These are phyloP conservation scores for Hippocampus mohnikei DNA, from an alignment of 2,113 vertebrate species.

Conservation along the genomic window DNA sequence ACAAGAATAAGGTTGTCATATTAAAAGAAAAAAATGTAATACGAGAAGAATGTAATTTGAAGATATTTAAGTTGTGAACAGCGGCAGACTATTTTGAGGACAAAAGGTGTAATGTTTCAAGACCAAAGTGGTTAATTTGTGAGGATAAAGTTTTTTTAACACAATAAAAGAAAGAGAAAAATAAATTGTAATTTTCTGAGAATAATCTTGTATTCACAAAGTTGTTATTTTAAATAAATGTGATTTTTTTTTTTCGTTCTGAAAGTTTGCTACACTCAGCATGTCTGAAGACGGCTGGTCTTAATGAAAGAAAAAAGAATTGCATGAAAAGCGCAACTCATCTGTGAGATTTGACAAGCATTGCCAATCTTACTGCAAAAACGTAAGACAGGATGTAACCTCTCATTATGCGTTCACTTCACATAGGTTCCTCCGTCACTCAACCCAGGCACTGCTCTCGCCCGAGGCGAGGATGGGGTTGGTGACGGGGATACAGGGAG, in stretches of 20 bases:
- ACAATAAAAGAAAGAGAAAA: no score
- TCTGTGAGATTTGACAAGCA: slow-evolving; percentile 5
- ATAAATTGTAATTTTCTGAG: no score
- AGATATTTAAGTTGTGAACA: no score
- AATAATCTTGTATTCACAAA: no score
- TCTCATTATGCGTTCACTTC: background rate
- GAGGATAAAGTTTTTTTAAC: background rate
- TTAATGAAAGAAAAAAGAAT: background rate
- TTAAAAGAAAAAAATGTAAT: background rate
- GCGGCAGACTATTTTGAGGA: no score
- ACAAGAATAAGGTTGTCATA: no score
- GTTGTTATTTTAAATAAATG: background rate
- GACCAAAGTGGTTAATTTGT: background rate
- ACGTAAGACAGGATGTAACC: background rate
- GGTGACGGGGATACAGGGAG: slow-evolving; percentile 52
- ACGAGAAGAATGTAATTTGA: background rate
- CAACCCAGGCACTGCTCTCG: slow-evolving; percentile 47
- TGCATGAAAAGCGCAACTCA: background rate
- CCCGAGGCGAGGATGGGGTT: slow-evolving; percentile 43
- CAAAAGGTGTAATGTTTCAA: no score
- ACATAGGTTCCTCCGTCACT: slow-evolving; percentile 45
- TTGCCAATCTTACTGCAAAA: slow-evolving; percentile 31
- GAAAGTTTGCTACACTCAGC: background rate
- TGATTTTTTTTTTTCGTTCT: background rate
- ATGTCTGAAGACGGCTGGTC: background rate